phyloP scores from a whole-genome alignment of 2,113 vertebrate species.

The Alethe diademata region DNA sequence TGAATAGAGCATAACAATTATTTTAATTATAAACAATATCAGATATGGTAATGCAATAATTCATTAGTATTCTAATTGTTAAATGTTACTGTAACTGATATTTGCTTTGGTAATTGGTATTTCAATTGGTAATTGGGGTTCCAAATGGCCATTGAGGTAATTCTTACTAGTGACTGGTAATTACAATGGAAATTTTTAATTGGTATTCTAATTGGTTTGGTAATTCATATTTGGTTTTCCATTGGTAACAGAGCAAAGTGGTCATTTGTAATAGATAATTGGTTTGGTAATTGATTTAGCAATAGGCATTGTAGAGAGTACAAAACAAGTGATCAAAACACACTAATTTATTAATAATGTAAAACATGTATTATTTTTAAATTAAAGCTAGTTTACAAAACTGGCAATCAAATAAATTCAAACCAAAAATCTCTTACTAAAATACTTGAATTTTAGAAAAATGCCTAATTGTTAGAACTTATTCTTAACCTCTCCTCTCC shows the following conservation, averaged over 20 bases:
- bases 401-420: background rate
- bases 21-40: slow-evolving; percentile 60
- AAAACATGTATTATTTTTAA: background rate
- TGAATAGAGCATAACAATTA: background rate
- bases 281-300: slow-evolving; percentile 50
- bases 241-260: slow-evolving; percentile 11
- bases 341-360: background rate
- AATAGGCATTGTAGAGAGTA: background rate
- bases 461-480: background rate
- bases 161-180: slow-evolving; percentile 39
- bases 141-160: slow-evolving; percentile 48
- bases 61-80: slow-evolving; percentile 54
- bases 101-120: slow-evolving; percentile 56
- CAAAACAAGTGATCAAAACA: background rate
- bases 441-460: background rate
- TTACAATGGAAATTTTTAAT: slow-evolving; percentile 58
- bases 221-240: slow-evolving; percentile 54
- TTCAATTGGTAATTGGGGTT: slow-evolving; percentile 58
- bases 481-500: background rate
- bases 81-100: slow-evolving; percentile 43
- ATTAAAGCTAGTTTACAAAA: background rate
- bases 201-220: slow-evolving; percentile 53
- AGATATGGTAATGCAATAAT: slow-evolving; percentile 48
- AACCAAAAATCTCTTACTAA: background rate
- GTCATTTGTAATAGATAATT: slow-evolving; percentile 55